These are phyloP conservation scores for Chondrilla cf. caribensis DNA, from an alignment of 37 sponge, comb jelly and placozoan species.

Conservation along the genomic window DNA sequence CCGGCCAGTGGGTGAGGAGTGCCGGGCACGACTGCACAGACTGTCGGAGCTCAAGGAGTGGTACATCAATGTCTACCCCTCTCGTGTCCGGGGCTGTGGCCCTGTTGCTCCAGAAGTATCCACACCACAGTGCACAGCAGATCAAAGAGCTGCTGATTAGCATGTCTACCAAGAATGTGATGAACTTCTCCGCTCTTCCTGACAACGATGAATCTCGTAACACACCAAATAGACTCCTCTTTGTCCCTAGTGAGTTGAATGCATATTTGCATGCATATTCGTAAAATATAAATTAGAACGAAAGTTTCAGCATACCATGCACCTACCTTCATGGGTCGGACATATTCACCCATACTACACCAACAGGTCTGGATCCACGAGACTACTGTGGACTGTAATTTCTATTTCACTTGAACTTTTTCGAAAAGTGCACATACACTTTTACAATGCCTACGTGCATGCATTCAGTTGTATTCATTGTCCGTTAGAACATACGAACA, in stretches of 20 bases:
- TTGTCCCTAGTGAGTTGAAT: slow-evolving; percentile 25
- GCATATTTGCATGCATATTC: too few species aligned
- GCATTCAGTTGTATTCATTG: too few species aligned
- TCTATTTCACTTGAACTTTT: too few species aligned
- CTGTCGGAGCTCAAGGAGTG: slow-evolving; percentile 36
- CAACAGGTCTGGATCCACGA: too few species aligned
- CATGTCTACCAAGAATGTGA: slow-evolving; percentile 10
- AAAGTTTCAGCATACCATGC: too few species aligned
- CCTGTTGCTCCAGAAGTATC: slow-evolving; percentile 41
- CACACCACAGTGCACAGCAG: slow-evolving; percentile 27
- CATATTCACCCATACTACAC: too few species aligned
- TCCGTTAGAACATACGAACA: too few species aligned
- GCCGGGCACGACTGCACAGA: slow-evolving; percentile 44
- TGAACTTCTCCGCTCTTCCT: background rate
- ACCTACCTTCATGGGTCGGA: too few species aligned
- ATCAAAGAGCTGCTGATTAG: slow-evolving; percentile 22
- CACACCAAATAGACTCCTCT: slow-evolving; percentile 60
- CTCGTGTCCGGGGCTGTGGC: slow-evolving; percentile 65
- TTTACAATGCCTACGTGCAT: too few species aligned
- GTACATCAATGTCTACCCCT: slow-evolving; percentile 60
- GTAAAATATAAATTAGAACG: too few species aligned
- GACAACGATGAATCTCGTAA: background rate
- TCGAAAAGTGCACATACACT: too few species aligned
- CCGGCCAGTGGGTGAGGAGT: slow-evolving; percentile 46
- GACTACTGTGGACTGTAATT: too few species aligned